Evolutionary conservation across 2,888 invertebrate genomes (phyloP).

Genomic region (Sipha maydis): DNA sequence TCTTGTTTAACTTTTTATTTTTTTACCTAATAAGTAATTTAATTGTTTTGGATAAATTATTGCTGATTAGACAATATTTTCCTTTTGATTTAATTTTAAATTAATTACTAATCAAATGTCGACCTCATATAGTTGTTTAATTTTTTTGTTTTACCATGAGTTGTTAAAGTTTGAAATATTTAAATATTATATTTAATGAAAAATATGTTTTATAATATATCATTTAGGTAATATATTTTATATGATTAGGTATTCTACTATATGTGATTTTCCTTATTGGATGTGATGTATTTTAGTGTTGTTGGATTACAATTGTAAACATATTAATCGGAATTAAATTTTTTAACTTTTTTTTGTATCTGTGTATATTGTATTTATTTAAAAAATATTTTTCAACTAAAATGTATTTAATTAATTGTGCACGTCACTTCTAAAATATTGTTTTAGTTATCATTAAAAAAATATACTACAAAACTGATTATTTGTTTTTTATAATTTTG

Average conservation of each 20-base stretch:
- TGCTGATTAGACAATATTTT: neutral
- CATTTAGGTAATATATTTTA: too few species aligned
- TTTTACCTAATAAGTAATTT: constrained; percentile 1
- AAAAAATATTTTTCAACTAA: neutral
- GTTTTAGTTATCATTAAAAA: neutral
- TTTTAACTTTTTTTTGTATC: neutral
- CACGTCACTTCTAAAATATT: neutral
- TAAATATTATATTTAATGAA: neutral
- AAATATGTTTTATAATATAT: too few species aligned
- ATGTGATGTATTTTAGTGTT: neutral
- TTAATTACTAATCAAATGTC: constrained; percentile 20
- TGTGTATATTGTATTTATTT: neutral
- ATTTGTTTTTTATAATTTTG: neutral
- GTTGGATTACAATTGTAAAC: neutral
- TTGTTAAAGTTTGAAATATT: constrained; percentile 5
- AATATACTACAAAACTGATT: neutral
- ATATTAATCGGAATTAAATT: neutral
- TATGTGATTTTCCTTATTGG: neutral
- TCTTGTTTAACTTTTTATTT: neutral
- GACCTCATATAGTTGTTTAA: neutral
- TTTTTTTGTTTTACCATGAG: neutral
- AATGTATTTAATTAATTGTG: neutral
- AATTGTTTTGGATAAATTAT: constrained; percentile 14
- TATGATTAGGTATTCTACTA: too few species aligned
- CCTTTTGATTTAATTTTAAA: neutral